Evolutionary conservation across 2,797 vertebrate species (phyloP).

Genomic region (Hypotaenidia okinawae): DNA sequence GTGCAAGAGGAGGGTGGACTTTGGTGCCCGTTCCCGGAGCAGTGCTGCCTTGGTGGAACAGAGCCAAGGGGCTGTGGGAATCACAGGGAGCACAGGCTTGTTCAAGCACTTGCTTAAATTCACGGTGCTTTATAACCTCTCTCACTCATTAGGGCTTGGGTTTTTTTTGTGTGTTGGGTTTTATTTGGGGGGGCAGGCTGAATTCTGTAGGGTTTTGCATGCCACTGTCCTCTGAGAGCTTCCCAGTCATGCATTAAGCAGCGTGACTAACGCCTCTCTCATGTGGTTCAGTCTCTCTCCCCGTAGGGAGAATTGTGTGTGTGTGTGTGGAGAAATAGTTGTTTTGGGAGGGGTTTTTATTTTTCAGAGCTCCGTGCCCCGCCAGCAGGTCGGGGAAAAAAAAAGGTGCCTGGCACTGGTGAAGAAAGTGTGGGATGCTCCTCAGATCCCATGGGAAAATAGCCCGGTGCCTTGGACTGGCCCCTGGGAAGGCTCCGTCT

Average conservation of each 20-base stretch:
- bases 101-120: conserved; percentile 42
- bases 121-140: neutral
- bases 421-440: conserved; percentile 63
- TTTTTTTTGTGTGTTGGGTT: neutral
- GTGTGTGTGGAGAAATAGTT: conserved; percentile 48
- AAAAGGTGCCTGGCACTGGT: conserved; percentile 54
- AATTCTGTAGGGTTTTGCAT: conserved; percentile 56
- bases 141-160: conserved; percentile 39
- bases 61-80: conserved; percentile 61
- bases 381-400: conserved; percentile 42
- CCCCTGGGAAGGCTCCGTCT: conserved; percentile 50
- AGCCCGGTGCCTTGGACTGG: conserved; percentile 31
- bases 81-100: conserved; percentile 10
- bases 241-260: conserved; percentile 70
- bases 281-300: conserved; percentile 61
- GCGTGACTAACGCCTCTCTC: conserved; percentile 69
- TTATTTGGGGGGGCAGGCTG: neutral
- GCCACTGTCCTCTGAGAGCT: conserved; percentile 56
- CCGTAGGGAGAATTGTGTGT: conserved; percentile 56
- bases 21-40: conserved; percentile 16
- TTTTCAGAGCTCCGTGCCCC: conserved; percentile 39
- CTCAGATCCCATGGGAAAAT: conserved; percentile 66
- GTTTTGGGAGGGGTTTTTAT: conserved; percentile 70
- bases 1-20: conserved; percentile 31
- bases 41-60: conserved; percentile 30